phyloP scores from a whole-genome alignment of 1,140 invertebrate species.

The Plectrocnemia conspersa region DNA sequence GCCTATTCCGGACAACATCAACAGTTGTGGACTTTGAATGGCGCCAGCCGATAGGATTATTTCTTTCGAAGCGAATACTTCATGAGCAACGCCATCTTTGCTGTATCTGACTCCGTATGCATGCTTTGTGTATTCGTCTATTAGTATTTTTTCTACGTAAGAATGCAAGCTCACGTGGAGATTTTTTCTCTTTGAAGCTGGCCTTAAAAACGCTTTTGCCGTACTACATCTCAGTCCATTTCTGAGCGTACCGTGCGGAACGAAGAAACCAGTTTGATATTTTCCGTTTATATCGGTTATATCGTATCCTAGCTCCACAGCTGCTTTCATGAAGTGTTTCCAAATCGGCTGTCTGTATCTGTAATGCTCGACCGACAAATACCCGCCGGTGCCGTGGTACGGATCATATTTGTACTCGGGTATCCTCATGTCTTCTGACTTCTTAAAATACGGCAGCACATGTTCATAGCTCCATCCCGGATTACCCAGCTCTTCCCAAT shows the following conservation, averaged over 20 bases:
- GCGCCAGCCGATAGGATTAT: constrained; percentile 69
- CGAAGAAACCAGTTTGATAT: constrained; percentile 66
- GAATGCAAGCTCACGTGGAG: constrained; percentile 66
- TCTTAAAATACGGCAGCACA: constrained; percentile 78
- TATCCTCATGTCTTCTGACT: constrained; percentile 67
- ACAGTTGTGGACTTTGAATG: constrained; percentile 68
- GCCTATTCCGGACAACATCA: constrained; percentile 78
- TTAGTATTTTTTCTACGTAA: constrained; percentile 59
- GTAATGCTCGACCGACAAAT: constrained; percentile 62
- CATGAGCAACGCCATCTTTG: constrained; percentile 43
- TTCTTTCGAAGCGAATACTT: constrained; percentile 58
- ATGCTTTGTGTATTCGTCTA: constrained; percentile 52
- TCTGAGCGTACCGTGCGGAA: constrained; percentile 70
- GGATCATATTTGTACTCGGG: constrained; percentile 52
- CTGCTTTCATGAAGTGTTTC: constrained; percentile 63
- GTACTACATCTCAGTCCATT: constrained; percentile 79
- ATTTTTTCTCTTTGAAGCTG: constrained; percentile 64
- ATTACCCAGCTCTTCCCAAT: constrained; percentile 70
- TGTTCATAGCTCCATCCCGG: constrained; percentile 70
- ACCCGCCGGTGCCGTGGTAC: constrained; percentile 67
- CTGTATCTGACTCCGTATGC: constrained; percentile 62
- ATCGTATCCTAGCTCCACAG: constrained; percentile 64
- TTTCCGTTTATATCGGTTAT: constrained; percentile 70
- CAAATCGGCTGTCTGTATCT: constrained; percentile 58
- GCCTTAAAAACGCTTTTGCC: constrained; percentile 73